Evolutionary conservation across 2,113 vertebrate genomes (phyloP), one percentile per base, ranked within the genome.

Genomic region (Lanius collurio): DNA sequence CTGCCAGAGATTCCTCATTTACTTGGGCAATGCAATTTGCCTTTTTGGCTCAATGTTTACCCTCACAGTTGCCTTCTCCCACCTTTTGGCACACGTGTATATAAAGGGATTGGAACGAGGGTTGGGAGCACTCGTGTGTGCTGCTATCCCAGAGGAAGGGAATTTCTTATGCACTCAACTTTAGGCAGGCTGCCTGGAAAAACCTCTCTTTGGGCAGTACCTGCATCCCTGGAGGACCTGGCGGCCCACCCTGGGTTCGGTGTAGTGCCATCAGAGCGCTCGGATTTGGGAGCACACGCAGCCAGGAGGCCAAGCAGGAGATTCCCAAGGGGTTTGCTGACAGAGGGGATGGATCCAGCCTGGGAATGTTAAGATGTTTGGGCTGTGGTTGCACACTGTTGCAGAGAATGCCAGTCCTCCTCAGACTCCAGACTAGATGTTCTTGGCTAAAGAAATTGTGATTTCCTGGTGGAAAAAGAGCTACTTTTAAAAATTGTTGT

Each of bases 271-370:
- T 35, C 14, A 35, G 27, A 60, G 53, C 44, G 41, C 84, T 49
- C 0, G 3, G 78, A 47, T 85, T 47, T 4, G 1, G 63, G 56
- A 73, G 59, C 37, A 24, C 24, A 3, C 0, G 0, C 49, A 59
- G 63, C 46, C 60, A 70, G 55, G 55, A 71, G n/a, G 44, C 37
- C 39, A 46, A 75, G 49, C 15, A 73, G 44, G 59, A 74, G 39
- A 88, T 67, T 74, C 71, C 78, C 81, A 65, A 37, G 0, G 6
- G 28, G 16, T 60, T 67, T 86, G 67, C 63, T 55, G 55, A 76
- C 27, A 52, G 53, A 75, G 57, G 63, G 31, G 42, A 24, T 68
- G 76, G 35, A 49, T 69, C 75, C 49, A 82, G 53, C 46, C 50
- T 85, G 50, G 55, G 75, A 86, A 57, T 1, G 8, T 84, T 60